Percentiles rank a stretch among this genome's conserved stretches.
Conservation (phyloP, 2,797 vertebrate genomes). For the Spheniscus humboldti region DNA sequence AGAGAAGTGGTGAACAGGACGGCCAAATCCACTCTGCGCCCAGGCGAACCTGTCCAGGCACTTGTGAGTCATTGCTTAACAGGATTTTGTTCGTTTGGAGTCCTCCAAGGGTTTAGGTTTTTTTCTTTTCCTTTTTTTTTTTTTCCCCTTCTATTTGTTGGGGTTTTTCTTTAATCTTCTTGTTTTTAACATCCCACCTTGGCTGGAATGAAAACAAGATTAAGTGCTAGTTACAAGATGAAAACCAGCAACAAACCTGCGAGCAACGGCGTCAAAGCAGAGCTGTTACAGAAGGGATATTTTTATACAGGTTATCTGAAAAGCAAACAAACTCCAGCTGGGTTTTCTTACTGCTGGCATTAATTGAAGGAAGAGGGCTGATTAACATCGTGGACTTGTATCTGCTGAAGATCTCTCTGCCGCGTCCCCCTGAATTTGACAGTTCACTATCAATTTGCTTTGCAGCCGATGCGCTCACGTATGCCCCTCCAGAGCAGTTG, state of each 20-base stretch:
- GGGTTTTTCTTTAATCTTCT: background rate
- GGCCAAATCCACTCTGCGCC: background rate
- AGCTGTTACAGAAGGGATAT: background rate
- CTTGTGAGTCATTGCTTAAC: background rate
- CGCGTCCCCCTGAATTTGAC: background rate
- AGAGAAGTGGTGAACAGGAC: background rate
- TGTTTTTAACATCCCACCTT: background rate
- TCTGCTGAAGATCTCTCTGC: background rate
- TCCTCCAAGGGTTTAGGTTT: background rate
- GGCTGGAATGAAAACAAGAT: background rate
- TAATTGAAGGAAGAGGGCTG: background rate
- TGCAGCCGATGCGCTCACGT: fast-evolving
- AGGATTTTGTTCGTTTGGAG: background rate
- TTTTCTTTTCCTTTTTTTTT: fast-evolving
- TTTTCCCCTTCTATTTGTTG: background rate
- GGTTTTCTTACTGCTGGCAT: background rate
- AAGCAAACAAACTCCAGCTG: slow-evolving; percentile 17
- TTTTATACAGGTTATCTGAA: background rate
- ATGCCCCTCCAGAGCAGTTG: background rate
- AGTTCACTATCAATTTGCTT: background rate
- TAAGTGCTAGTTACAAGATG: background rate
- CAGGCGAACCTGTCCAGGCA: background rate
- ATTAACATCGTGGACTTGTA: background rate
- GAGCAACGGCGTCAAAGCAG: background rate
- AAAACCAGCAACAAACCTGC: background rate